phyloP scores from a whole-genome alignment of 2,113 vertebrate genomes.

The western clawed frog (Xenopus tropicalis) region DNA sequence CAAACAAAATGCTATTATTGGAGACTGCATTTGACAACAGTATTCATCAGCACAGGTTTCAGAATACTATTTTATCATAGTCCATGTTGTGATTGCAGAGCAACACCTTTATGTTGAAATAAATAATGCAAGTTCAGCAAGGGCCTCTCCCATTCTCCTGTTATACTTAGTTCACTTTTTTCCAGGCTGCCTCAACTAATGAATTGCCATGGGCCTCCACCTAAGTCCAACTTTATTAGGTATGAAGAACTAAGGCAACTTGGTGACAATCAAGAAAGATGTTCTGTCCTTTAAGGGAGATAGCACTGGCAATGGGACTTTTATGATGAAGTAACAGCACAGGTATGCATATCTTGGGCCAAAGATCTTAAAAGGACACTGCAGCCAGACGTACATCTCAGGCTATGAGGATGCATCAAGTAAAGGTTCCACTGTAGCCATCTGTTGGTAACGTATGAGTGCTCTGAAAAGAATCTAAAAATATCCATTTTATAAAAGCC shows the following conservation, averaged over 20 bases:
- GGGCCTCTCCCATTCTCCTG: too few species aligned
- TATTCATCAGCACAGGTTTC: too few species aligned
- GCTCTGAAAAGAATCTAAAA: conserved; percentile 40
- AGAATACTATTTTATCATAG: too few species aligned
- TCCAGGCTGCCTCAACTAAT: too few species aligned
- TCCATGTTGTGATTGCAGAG: too few species aligned
- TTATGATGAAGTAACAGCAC: background rate
- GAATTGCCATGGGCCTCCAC: background rate
- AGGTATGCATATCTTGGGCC: conserved; percentile 13
- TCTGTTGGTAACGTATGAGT: conserved; percentile 7
- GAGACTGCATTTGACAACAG: too few species aligned
- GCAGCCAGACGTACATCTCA: conserved; percentile 9
- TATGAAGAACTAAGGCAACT: background rate
- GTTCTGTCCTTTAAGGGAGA: conserved; percentile 17
- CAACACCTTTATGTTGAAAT: too few species aligned
- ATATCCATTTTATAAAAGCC: conserved; percentile 14
- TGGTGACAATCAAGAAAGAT: conserved; percentile 10
- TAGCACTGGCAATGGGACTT: conserved; percentile 2
- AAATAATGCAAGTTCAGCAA: too few species aligned
- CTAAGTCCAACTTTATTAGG: conserved; percentile 24
- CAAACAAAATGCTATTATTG: too few species aligned
- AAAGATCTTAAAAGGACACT: conserved; percentile 11
- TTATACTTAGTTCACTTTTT: too few species aligned
- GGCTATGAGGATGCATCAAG: conserved; percentile 11
- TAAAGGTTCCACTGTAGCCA: conserved; percentile 19